Evolutionary conservation across 2,797 vertebrate genomes (phyloP), one percentile per base, ranked within the genome.

Genomic region (Synaphobranchus kaupii): DNA sequence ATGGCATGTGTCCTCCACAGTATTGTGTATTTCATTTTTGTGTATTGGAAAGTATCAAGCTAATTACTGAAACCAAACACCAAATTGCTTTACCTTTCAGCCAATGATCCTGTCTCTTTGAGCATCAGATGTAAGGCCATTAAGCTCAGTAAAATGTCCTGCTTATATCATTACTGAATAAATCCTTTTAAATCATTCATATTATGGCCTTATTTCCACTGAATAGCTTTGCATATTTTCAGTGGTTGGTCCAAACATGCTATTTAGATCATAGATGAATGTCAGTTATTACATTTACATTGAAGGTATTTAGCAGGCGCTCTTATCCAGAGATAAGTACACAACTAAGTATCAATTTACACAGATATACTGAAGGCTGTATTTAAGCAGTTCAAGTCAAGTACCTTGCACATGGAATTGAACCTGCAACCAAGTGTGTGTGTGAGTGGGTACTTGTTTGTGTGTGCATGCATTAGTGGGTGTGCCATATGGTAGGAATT

Each of bases 401-500:
- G 10, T 56, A 66, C n/a, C 63, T n/a, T 66, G 25, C n/a, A 7
- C 6, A 66, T n/a, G n/a, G 25, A 28, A 66, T 66, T 28, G n/a
- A n/a, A n/a, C 7, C 25, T 25, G 8, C n/a, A 66, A 66, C n/a
- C 3, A 25, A 20, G n/a, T 66, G n/a, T 66, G 22, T 66, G 28
- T 17, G 28, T 31, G 28, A 10, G 66, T 71, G 66, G 28, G 66
- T 34, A 47, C 60, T 44, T 34, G 20, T 50, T 63, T 81, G 89
- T 48, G 17, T 85, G 58, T 88, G 39, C 52, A 31, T 85, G 88
- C 54, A 20, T 47, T 86, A 89, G 78, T 88, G 80, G 88, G 25
- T 87, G 68, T 86, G 88, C 76, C 39, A 80, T 17, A 22, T 47
- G 44, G 39, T 25, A 52, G 22, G 20, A 82, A 82, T 82, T 25